phyloP scores from a whole-genome alignment of 64 coral and sea anemone species.

The Montipora sp. region DNA sequence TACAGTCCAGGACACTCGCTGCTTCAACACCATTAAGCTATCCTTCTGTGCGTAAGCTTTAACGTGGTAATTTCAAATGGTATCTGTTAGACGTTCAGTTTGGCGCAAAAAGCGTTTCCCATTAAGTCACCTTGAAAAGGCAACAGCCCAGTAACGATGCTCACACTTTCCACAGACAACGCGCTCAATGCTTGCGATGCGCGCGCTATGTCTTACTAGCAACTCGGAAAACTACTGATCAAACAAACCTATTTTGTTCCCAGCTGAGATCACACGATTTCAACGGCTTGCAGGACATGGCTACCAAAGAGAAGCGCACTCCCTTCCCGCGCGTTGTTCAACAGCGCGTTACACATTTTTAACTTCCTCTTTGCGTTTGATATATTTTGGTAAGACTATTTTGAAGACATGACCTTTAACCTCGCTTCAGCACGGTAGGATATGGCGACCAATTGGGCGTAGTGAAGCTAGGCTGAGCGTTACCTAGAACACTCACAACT shows the following conservation, averaged over 20 bases:
- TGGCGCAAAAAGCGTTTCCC: neutral
- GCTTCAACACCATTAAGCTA: no score
- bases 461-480: neutral
- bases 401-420: conserved; percentile 28
- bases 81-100: no score
- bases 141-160: neutral
- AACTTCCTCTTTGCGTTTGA: neutral
- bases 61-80: no score
- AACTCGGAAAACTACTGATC: neutral
- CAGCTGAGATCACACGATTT: neutral
- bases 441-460: neutral
- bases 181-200: neutral
- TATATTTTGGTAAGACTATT: neutral
- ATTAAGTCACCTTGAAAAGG: neutral
- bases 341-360: neutral
- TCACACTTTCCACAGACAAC: neutral
- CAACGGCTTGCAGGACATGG: neutral
- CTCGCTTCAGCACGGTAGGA: neutral
- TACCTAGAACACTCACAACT: neutral
- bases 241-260: conserved; percentile 5
- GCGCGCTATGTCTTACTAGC: neutral
- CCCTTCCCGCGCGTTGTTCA: neutral
- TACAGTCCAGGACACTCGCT: no score
- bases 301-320: neutral
- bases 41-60: no score